phyloP scores from a whole-genome alignment of 2,113 vertebrate genomes.

The Mirounga angustirostris region DNA sequence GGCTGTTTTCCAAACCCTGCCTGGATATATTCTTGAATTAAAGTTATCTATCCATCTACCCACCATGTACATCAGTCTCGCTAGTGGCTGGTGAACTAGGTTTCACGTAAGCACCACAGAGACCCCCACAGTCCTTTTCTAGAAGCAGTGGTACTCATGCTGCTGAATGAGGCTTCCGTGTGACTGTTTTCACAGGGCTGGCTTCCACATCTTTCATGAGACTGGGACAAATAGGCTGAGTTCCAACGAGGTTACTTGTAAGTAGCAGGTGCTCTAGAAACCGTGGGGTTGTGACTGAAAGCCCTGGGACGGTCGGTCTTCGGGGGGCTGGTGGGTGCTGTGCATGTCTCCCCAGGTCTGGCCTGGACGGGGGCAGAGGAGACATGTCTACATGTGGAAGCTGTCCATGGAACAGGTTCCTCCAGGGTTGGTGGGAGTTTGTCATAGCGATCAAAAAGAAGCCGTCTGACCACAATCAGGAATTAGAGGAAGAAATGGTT shows the following conservation, averaged over 20 bases:
- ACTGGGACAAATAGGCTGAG: too few relatives aligned
- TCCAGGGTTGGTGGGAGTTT: neutral
- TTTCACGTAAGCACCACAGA: neutral
- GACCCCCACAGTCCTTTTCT: neutral
- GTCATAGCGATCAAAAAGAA: neutral
- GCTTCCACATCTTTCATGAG: neutral
- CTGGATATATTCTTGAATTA: neutral
- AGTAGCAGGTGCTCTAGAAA: neutral
- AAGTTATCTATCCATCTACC: neutral
- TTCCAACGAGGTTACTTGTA: neutral
- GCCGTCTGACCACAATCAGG: neutral
- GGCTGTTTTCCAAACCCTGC: neutral
- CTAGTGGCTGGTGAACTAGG: neutral
- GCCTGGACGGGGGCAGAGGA: neutral
- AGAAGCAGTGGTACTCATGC: neutral
- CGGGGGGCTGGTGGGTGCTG: neutral
- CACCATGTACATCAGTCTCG: neutral
- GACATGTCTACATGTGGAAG: neutral
- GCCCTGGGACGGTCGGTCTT: neutral
- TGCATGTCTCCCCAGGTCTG: neutral
- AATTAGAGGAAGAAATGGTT: neutral
- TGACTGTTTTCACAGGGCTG: neutral
- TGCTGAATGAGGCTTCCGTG: neutral
- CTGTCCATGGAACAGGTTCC: neutral
- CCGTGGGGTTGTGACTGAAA: neutral